Conservation (phyloP, 2,113 vertebrate species). For the Myanophis thanlyinensis region DNA sequence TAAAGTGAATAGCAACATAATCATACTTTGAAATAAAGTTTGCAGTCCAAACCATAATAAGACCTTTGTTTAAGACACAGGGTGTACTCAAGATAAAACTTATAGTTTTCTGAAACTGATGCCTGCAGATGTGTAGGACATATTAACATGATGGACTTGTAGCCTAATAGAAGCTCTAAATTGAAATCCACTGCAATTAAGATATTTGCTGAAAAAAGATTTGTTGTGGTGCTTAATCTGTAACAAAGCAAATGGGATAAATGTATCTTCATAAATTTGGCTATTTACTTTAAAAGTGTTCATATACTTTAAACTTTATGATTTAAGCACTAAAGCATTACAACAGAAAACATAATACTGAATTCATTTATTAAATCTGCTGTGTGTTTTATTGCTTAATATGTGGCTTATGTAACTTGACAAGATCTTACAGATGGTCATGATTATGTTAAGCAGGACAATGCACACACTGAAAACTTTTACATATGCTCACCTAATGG, state of each 20-base stretch:
- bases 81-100: not conserved
- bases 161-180: not conserved
- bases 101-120: not conserved
- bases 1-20: not conserved
- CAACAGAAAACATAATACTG: slow-evolving; percentile 69
- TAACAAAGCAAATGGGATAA: slow-evolving; percentile 1
- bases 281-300: slow-evolving; percentile 27
- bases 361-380: slow-evolving; percentile 77
- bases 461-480: slow-evolving; percentile 66
- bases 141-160: not conserved
- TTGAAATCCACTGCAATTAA: not conserved
- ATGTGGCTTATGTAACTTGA: slow-evolving; percentile 65
- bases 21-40: not conserved
- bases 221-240: not conserved
- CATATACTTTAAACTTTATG: slow-evolving; percentile 32
- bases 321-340: slow-evolving; percentile 66
- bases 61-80: not conserved
- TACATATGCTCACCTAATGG: slow-evolving; percentile 67
- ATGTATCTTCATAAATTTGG: not conserved
- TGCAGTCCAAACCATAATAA: not conserved
- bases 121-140: not conserved
- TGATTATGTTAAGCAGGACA: slow-evolving; percentile 75
- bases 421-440: slow-evolving; percentile 78
- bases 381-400: slow-evolving; percentile 80
- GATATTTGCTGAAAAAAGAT: not conserved